phyloP scores from a whole-genome alignment of 92 coral and sea anemone species.

The Zoanthus sansibaricus region DNA sequence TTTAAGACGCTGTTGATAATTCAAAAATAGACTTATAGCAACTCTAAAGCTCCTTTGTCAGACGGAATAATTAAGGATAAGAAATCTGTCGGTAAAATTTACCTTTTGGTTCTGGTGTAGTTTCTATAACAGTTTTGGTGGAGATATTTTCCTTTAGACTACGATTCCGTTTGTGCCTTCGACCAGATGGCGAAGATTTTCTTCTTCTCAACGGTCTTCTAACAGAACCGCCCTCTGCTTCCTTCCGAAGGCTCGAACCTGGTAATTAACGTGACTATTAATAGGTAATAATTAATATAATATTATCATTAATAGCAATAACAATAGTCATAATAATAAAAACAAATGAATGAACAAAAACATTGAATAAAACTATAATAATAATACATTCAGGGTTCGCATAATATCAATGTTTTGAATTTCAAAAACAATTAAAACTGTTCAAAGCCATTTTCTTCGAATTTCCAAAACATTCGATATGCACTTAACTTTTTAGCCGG shows the following conservation, averaged over 20 bases:
- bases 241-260: constrained; percentile 78
- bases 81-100: background rate
- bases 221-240: constrained; percentile 58
- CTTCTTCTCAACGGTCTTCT: constrained; percentile 66
- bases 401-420: no score
- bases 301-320: no score
- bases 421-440: no score
- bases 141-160: constrained; percentile 73
- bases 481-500: no score
- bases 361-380: no score
- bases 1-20: background rate
- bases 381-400: no score
- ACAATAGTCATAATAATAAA: no score
- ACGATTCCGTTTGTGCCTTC: constrained; percentile 81
- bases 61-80: background rate
- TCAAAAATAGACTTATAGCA: background rate
- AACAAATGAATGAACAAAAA: no score
- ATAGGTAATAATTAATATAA: no score
- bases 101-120: constrained; percentile 55
- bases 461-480: no score
- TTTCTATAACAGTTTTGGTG: constrained; percentile 43
- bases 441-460: no score
- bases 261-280: background rate
- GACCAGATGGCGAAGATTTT: constrained; percentile 66
- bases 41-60: background rate